Conservation (phyloP, 2,888 invertebrate genomes). For the Coenonympha arcania region DNA sequence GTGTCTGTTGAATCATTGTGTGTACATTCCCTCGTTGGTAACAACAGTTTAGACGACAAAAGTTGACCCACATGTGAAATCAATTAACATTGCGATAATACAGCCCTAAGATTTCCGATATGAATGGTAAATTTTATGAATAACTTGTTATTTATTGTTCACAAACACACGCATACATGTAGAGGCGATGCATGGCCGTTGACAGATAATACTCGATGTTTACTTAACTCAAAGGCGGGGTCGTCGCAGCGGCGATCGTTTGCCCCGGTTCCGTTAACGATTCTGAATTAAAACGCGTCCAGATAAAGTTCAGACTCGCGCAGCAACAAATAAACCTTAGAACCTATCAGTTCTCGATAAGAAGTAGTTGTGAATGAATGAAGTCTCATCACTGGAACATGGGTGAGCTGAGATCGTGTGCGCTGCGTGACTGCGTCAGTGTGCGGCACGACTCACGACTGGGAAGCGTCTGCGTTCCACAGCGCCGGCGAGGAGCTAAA, state of each 20-base stretch:
- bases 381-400: constrained; percentile 67
- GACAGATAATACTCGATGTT: constrained; percentile 73
- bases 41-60: neutral
- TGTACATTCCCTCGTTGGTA: too few species aligned
- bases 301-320: constrained; percentile 54
- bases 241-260: constrained; percentile 49
- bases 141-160: constrained; percentile 57
- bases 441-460: constrained; percentile 37
- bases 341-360: constrained; percentile 46
- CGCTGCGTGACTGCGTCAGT: constrained; percentile 33
- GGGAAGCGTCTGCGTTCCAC: constrained; percentile 39
- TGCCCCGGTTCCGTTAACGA: constrained; percentile 35
- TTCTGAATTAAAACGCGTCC: constrained; percentile 39
- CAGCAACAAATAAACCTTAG: constrained; percentile 42
- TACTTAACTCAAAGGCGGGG: constrained; percentile 71
- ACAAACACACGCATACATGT: constrained; percentile 43
- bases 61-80: constrained; percentile 6
- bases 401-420: constrained; percentile 53
- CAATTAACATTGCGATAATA: constrained; percentile 5
- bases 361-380: constrained; percentile 68
- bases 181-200: constrained; percentile 63
- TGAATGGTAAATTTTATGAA: constrained; percentile 55
- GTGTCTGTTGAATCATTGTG: too few species aligned
- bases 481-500: constrained; percentile 14
- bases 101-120: constrained; percentile 20